Conservation (phyloP, 2,888 invertebrate species). For the Acanthosepion lycidas region DNA sequence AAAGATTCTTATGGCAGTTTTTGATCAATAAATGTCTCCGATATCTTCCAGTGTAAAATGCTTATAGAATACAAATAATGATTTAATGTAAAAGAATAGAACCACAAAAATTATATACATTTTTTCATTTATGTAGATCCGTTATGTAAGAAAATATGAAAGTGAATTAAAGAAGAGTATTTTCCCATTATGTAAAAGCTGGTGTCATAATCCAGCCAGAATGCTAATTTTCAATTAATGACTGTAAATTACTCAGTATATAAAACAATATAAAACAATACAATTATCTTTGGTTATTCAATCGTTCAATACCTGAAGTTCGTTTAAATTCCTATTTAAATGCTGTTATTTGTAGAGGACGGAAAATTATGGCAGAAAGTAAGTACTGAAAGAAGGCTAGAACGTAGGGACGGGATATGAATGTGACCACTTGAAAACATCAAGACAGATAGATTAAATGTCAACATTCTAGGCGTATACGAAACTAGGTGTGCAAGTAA, state of each 20-base stretch:
- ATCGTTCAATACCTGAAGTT: no score
- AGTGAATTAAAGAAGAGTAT: background rate
- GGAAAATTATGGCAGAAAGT: no score
- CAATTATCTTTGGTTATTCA: no score
- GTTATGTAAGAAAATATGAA: background rate
- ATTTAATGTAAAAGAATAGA: background rate
- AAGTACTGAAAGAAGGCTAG: no score
- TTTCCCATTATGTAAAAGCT: background rate
- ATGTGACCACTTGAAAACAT: no score
- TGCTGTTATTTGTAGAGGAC: no score
- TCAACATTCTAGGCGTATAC: no score
- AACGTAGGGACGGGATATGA: no score
- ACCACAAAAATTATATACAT: background rate
- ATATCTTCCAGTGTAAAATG: background rate
- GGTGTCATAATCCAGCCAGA: background rate
- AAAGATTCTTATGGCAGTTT: background rate
- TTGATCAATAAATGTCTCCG: background rate
- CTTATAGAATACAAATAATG: background rate
- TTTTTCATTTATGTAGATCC: background rate
- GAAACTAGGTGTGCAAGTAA: no score
- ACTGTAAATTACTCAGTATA: background rate
- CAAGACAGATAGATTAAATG: no score
- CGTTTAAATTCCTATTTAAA: no score
- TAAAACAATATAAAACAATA: no score
- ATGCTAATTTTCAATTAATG: background rate